Conservation (phyloP, 2,888 invertebrate genomes). For the Scaptomyza parva region DNA sequence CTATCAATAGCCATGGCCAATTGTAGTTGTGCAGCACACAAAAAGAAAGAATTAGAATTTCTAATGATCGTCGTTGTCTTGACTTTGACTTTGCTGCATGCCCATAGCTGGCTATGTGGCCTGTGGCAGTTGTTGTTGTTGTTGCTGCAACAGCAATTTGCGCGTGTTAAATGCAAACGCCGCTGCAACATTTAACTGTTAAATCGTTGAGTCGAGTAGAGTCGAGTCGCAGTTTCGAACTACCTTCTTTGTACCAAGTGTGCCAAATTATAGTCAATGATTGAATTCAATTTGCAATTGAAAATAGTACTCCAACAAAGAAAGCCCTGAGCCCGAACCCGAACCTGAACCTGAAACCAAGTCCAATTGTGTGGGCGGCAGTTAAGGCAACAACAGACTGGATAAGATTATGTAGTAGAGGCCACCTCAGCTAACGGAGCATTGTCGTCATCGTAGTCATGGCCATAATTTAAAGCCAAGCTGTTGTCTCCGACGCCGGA, state of each 20-base stretch:
- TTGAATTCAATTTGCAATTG: conserved; percentile 81
- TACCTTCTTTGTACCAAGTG: conserved; percentile 52
- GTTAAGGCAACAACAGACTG: conserved; percentile 3
- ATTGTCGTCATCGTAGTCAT: conserved; percentile 16
- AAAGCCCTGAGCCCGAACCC: conserved; percentile 23
- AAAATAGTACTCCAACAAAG: conserved; percentile 53
- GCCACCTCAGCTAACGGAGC: conserved; percentile 26
- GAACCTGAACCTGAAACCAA: neutral
- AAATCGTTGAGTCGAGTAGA: conserved; percentile 37
- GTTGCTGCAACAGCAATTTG: conserved; percentile 67
- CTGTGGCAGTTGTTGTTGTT: conserved; percentile 23
- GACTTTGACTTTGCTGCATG: conserved; percentile 54
- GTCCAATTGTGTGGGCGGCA: conserved; percentile 30
- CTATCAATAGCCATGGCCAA: conserved; percentile 18
- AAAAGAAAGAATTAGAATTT: conserved; percentile 79
- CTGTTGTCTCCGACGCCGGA: conserved; percentile 10
- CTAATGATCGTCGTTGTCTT: conserved; percentile 69
- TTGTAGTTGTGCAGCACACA: conserved; percentile 49
- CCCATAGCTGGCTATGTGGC: conserved; percentile 37
- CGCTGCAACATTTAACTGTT: conserved; percentile 76
- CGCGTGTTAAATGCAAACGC: conserved; percentile 77
- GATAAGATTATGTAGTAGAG: neutral
- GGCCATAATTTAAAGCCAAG: conserved; percentile 22
- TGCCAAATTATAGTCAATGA: conserved; percentile 78
- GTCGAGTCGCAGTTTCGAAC: conserved; percentile 13